Conservation (phyloP, 1,140 invertebrate species). For the Gryllus bimaculatus region DNA sequence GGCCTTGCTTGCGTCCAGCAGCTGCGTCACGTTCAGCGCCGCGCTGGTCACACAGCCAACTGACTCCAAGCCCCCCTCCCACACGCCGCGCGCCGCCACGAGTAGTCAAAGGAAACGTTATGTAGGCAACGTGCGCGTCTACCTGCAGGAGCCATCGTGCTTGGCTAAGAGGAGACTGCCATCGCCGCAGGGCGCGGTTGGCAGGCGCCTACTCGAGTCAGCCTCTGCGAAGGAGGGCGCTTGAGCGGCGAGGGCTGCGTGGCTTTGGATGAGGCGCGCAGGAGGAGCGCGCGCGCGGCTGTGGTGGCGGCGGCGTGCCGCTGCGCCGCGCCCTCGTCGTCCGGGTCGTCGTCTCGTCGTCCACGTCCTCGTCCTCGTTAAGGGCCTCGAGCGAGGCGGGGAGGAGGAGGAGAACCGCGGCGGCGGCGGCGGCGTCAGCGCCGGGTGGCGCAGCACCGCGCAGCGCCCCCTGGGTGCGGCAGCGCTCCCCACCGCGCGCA, state of each 20-base stretch:
- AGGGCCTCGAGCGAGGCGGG: constrained; percentile 38
- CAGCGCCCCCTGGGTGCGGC: constrained; percentile 53
- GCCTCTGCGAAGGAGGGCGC: constrained; percentile 66
- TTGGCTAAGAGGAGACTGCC: no score
- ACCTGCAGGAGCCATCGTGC: no score
- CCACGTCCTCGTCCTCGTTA: constrained; percentile 36
- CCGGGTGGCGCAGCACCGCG: constrained; percentile 55
- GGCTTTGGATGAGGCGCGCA: constrained; percentile 62
- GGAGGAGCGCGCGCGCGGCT: constrained; percentile 37
- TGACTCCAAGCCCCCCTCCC: neutral
- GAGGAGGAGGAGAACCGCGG: neutral
- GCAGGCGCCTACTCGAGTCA: constrained; percentile 53
- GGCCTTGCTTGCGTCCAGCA: constrained; percentile 58
- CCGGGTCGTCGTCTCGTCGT: constrained; percentile 30
- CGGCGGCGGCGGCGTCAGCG: neutral
- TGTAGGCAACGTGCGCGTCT: no score
- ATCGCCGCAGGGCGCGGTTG: neutral
- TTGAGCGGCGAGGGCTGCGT: constrained; percentile 85
- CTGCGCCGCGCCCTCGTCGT: constrained; percentile 35
- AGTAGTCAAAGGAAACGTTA: no score
- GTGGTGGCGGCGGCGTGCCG: constrained; percentile 35
- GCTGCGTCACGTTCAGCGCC: constrained; percentile 69
- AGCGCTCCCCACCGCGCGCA: constrained; percentile 58
- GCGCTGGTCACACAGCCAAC: constrained; percentile 36
- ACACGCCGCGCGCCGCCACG: neutral